Evolutionary conservation across 2,797 vertebrate species (phyloP).

Genomic region (Fratercula arctica): DNA sequence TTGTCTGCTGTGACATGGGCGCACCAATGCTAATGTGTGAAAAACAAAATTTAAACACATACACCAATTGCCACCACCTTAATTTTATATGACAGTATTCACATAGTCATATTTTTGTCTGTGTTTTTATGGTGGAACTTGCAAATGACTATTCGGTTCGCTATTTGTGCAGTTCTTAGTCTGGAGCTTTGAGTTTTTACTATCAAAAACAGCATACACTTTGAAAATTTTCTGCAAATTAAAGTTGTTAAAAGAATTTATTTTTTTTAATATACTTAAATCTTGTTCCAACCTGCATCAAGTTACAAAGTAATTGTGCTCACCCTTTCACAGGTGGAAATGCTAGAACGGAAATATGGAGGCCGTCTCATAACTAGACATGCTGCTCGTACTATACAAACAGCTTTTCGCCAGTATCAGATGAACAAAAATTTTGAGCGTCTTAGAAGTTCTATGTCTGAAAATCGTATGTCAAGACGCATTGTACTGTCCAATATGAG

Average conservation of each 20-base stretch:
- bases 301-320: not conserved
- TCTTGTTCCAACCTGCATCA: not conserved
- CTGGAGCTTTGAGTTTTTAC: not conserved
- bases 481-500: constrained; percentile 99
- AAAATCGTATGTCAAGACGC: constrained; percentile 97
- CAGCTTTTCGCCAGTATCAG: constrained; percentile 98
- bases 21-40: not conserved
- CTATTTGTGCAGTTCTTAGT: not conserved
- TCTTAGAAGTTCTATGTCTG: constrained; percentile 97
- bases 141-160: fast-evolving
- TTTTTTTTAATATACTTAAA: not conserved
- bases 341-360: constrained; percentile 99
- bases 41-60: not conserved
- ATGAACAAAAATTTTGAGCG: constrained; percentile 99
- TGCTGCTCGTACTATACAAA: constrained; percentile 97
- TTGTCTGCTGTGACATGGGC: not conserved
- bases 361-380: constrained; percentile 97
- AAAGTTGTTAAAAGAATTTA: not conserved
- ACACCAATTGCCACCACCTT: not conserved
- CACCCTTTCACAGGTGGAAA: constrained; percentile 87
- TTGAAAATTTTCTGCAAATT: not conserved
- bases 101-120: not conserved
- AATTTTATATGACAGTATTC: not conserved
- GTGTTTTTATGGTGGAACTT: not conserved
- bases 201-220: not conserved